phyloP scores from a whole-genome alignment of 2,888 invertebrate genomes.

The Drosophila putrida region DNA sequence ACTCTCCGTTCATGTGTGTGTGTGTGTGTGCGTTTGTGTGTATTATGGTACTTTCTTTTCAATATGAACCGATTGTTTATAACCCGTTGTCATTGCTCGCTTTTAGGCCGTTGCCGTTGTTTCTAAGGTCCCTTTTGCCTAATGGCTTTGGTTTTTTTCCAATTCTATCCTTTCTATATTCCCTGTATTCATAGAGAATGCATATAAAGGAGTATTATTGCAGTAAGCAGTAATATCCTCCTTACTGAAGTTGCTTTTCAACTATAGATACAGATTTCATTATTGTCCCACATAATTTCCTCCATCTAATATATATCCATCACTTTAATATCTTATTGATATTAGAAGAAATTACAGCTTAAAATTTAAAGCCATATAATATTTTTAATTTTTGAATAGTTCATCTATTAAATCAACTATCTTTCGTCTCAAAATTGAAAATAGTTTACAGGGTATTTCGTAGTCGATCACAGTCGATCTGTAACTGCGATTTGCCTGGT shows the following conservation, averaged over 20 bases:
- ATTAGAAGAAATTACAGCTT: no score
- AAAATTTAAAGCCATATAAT: no score
- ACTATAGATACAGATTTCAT: no score
- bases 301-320: no score
- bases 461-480: neutral
- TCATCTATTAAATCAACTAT: no score
- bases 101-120: conserved; percentile 9
- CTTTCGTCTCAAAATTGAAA: no score
- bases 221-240: no score
- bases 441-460: neutral
- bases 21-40: conserved; percentile 27
- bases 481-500: conserved; percentile 10
- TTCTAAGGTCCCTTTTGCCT: conserved; percentile 21
- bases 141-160: conserved; percentile 32
- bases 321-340: no score
- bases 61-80: conserved; percentile 60
- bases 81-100: conserved; percentile 53
- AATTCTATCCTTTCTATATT: neutral
- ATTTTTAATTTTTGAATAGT: no score
- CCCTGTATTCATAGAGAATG: neutral
- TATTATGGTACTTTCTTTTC: conserved; percentile 56
- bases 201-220: neutral
- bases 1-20: conserved; percentile 8
- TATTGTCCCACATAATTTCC: no score
- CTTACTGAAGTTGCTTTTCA: no score